A percentile compares a stretch with the other conserved stretches of the same genome.
These are phyloP conservation scores for Nothocercus julius DNA, from an alignment of 2,113 vertebrate genomes.

Conservation along the genomic window DNA sequence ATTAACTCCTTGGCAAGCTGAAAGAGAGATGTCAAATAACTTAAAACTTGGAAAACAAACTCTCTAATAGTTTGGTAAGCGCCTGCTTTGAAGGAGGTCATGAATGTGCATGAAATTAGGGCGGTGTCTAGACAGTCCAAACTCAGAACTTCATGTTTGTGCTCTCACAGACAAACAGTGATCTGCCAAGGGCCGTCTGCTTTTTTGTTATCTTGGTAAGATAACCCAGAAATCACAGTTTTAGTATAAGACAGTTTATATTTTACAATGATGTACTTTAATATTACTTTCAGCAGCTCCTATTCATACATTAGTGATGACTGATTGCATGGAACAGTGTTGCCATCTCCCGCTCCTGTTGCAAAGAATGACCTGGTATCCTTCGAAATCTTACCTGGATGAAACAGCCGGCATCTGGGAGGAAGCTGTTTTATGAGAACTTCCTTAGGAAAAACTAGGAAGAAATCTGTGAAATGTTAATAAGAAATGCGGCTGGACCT, in stretches of 20 bases:
- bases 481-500: not conserved
- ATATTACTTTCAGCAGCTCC: not conserved
- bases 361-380: not conserved
- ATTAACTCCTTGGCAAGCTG: not conserved
- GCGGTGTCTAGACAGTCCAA: not conserved
- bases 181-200: not conserved
- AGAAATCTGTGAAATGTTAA: not conserved
- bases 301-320: not conserved
- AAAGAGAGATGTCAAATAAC: not conserved
- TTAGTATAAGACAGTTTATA: not conserved
- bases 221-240: not conserved
- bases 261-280: not conserved
- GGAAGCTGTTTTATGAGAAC: not conserved
- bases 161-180: not conserved
- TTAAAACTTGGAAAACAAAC: not conserved
- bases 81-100: constrained; percentile 9
- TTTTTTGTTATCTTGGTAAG: not conserved
- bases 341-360: not conserved
- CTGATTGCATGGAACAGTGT: not conserved
- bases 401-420: not conserved
- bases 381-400: not conserved
- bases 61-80: not conserved
- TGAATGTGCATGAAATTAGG: not conserved
- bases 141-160: not conserved
- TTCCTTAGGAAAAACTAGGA: not conserved